These are phyloP conservation scores for Pammene aurita DNA, from an alignment of 2,888 invertebrate species.

Conservation along the genomic window DNA sequence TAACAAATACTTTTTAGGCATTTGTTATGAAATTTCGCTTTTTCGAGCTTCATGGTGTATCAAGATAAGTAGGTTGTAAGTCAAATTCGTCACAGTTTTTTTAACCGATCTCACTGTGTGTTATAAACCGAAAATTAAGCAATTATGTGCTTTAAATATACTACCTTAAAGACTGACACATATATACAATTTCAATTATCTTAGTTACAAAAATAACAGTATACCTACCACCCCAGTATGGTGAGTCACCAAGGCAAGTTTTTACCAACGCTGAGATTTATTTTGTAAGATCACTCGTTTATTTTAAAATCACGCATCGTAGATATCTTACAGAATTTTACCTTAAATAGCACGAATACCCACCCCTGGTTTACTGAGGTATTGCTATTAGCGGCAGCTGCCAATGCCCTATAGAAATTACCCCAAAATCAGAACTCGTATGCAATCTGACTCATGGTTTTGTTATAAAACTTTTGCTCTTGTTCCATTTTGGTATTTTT, in stretches of 20 bases:
- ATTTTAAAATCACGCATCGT: conserved; percentile 1
- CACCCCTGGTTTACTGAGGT: background rate
- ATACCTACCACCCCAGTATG: background rate
- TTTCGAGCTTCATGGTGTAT: no score
- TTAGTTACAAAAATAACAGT: background rate
- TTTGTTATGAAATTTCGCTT: no score
- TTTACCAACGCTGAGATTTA: conserved; percentile 12
- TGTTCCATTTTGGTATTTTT: no score
- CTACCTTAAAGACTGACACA: no score
- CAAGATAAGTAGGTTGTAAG: no score
- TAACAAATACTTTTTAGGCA: no score
- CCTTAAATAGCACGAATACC: background rate
- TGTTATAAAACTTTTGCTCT: no score
- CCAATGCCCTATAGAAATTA: conserved; percentile 3
- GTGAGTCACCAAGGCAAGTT: background rate
- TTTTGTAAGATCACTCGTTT: conserved; percentile 3
- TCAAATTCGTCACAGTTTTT: no score
- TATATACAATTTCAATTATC: background rate
- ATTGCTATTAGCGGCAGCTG: conserved; percentile 16
- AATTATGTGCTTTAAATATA: no score
- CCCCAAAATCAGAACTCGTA: background rate
- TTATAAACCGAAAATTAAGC: no score
- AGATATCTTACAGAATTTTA: background rate
- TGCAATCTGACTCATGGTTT: background rate
- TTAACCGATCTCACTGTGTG: no score